These are phyloP conservation scores for Rhinogobio ventralis DNA, from an alignment of 2,797 vertebrate species.

Conservation along the genomic window DNA sequence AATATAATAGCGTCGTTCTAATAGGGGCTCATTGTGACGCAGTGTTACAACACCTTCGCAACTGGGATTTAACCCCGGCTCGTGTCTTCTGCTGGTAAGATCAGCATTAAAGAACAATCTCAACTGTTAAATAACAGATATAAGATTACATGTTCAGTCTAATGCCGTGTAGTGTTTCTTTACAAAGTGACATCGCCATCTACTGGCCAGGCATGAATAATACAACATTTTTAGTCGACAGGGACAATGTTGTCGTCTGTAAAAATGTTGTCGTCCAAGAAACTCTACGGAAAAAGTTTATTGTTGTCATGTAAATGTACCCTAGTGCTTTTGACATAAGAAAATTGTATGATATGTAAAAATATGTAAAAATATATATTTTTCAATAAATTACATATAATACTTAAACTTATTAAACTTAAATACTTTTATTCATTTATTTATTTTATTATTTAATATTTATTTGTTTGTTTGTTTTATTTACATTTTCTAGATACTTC, in stretches of 20 bases:
- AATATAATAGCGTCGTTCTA: too few relatives aligned
- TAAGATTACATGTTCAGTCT: not conserved
- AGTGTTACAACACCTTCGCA: too few relatives aligned
- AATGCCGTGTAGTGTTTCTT: not conserved
- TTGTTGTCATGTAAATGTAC: not conserved
- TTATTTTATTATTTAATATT: too few relatives aligned
- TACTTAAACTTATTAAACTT: too few relatives aligned
- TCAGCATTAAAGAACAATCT: too few relatives aligned
- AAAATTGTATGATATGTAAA: not conserved
- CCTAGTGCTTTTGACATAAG: not conserved
- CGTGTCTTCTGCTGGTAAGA: too few relatives aligned
- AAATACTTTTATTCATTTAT: too few relatives aligned
- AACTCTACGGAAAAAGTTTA: not conserved
- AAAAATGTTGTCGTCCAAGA: too few relatives aligned
- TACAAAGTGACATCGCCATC: not conserved
- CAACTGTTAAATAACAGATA: too few relatives aligned
- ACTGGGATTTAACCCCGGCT: too few relatives aligned
- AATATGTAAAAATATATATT: not conserved
- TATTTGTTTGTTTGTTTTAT: too few relatives aligned
- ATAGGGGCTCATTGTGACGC: too few relatives aligned
- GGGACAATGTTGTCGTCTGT: not conserved
- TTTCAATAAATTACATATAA: not conserved
- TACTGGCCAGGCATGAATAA: not conserved
- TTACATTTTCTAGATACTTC: not conserved
- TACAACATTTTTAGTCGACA: not conserved